Evolutionary conservation across 1,140 invertebrate genomes (phyloP), one percentile per base, ranked within the genome.

Genomic region (Bombus fervidus): DNA sequence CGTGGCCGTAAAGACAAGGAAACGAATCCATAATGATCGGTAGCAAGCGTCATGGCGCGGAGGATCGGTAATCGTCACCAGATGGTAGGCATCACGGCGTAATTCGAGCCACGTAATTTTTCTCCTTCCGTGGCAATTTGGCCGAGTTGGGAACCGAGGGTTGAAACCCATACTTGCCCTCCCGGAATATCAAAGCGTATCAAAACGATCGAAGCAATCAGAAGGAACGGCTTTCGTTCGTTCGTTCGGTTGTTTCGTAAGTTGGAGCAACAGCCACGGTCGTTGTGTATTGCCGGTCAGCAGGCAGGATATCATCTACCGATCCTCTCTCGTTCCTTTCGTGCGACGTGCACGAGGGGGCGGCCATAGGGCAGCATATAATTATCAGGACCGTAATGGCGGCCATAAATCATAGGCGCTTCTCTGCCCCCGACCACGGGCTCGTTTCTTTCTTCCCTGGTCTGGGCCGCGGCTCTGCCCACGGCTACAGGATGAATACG

Each of bases 401-500:
- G 41, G 92, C 86, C 92, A 95, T 95, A 95, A 95, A 94, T 95
- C 94, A 95, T 95, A 95, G 95, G 95, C 94, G 95, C 95, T 95
- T 94, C 93, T 95, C 92, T 93, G 91, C 92, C 91, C 91, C 91
- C 84, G 81, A 69, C 34, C 76, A 59, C 34, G 68, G 53, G 78
- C 91, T 90, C 83, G 77, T 91, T 92, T 92, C 88, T 91, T 91
- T 90, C 86, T 88, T 87, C 81, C 87, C 80, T 83, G 78, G 81
- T n/a, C 90, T 79, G 85, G 83, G 87, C 85, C 86, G 84, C 90
- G 91, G 92, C 87, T 92, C 93, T 87, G 92, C 94, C 94, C 92
- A 94, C 91, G 90, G 92, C 88, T 73, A 88, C 86, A 91, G 87
- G 89, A 94, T 93, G 93, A 93, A 95, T 91, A 91, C 92, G 91